These are phyloP conservation scores for Macropus fuliginosus DNA, from an alignment of 2,797 vertebrate genomes.

Conservation along the genomic window DNA sequence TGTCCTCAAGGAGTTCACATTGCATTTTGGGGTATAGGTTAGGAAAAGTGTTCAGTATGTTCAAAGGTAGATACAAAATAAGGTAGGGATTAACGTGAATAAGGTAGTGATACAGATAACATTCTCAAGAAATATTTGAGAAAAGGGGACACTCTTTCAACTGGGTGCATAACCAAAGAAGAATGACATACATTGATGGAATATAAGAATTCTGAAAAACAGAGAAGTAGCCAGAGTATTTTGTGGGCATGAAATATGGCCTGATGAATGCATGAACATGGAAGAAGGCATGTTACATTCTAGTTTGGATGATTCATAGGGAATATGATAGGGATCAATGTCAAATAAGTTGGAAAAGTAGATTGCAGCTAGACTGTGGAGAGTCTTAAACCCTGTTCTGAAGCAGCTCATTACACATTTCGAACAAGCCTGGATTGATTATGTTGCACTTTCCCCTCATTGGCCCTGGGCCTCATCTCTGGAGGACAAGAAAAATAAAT, in stretches of 20 bases:
- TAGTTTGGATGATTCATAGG: no score
- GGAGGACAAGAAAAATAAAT: not conserved
- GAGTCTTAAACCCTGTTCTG: not conserved
- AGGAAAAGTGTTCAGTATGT: not conserved
- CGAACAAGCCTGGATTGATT: not conserved
- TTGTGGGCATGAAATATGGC: not conserved
- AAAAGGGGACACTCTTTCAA: not conserved
- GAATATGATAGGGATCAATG: not conserved
- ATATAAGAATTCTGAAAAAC: not conserved
- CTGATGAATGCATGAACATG: not conserved
- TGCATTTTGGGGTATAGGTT: not conserved
- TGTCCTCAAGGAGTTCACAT: not conserved
- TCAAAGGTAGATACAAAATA: not conserved
- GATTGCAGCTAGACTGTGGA: not conserved
- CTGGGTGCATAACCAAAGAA: not conserved
- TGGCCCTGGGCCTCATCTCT: not conserved
- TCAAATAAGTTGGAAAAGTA: not conserved
- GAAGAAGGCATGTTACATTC: not conserved
- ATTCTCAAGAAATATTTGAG: not conserved
- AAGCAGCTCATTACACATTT: not conserved
- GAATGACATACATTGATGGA: not conserved
- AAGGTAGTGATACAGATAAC: not conserved
- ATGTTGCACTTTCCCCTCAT: not conserved
- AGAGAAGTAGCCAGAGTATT: not conserved
- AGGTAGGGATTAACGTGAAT: not conserved